Evolutionary conservation across 2,888 invertebrate genomes (phyloP).

Genomic region (Watsonalla cultraria): DNA sequence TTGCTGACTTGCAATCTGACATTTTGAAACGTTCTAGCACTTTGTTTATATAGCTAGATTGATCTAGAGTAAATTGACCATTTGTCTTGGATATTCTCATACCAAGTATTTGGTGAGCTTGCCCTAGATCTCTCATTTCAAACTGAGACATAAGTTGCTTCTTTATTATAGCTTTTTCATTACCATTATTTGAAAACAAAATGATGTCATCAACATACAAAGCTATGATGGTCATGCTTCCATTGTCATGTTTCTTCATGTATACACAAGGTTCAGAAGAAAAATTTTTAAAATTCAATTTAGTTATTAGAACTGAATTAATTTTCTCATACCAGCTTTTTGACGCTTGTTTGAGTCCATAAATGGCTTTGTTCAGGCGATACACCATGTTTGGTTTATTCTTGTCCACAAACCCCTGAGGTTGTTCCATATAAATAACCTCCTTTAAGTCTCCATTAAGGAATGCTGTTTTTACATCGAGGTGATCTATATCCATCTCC

Average conservation of each 20-base stretch:
- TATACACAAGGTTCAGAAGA: background rate
- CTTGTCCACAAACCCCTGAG: background rate
- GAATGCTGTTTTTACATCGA: conserved; percentile 5
- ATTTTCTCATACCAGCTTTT: background rate
- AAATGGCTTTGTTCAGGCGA: background rate
- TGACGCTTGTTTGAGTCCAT: background rate
- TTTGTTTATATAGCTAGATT: background rate
- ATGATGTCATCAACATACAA: background rate
- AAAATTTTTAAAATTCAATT: background rate
- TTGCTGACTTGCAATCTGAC: background rate
- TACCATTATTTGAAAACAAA: background rate
- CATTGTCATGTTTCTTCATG: too few relatives aligned
- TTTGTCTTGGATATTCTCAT: background rate
- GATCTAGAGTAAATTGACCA: background rate
- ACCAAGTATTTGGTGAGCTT: background rate
- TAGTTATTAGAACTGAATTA: background rate
- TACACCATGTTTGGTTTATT: background rate
- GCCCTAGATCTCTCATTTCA: background rate
- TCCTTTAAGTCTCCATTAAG: conserved; percentile 2
- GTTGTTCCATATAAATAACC: background rate
- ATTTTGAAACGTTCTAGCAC: background rate
- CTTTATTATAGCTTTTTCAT: background rate
- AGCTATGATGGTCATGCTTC: background rate
- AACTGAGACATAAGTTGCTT: background rate
- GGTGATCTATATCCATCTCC: background rate